Base-by-base conservation (phyloP, 2,113 vertebrate species). In the Pterocles orientalis region DNA sequence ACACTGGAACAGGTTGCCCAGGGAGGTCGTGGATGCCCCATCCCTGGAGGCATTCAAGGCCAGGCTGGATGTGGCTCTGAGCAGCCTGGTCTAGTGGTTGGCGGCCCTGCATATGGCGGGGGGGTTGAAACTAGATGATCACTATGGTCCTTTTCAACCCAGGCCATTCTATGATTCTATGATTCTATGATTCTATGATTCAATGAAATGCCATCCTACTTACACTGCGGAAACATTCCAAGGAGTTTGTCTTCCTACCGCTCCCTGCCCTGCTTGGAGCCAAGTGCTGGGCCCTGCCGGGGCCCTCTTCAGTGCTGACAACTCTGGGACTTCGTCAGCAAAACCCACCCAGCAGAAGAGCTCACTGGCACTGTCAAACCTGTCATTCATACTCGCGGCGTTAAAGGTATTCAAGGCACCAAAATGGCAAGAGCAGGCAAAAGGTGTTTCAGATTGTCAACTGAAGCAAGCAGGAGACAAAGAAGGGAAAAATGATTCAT, bases 281-380 rank as follows among this genome's bases (percentile, higher is more conserved):
- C 0, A 0, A 7, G 36, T 47, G 36, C 1, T 1, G 2, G 77
- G 61, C 14, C 18, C 34, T 79, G 21, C 25, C 0, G 0, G 12
- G 13, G 6, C 18, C 29, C 18, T 45, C 47, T 71, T 91, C 68
- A 39, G 28, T 4, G 1, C 31, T 33, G 39, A 41, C 14, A 57
- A 7, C 53, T 70, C 54, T 82, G 50, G 4, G 56, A 50, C 50
- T 48, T 14, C 48, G 51, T 68, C 79, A 80, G 77, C 70, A 86
- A 82, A 82, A 83, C 14, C 14, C 53, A 43, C 20, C 28, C 3
- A 3, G 25, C 14, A 68, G 61, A 91, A 81, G 47, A 80, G 12
- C 68, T 89, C 2, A 0, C 68, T 86, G 69, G 48, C 29, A 20
- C 53, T 62, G 53, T 56, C 65, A 80, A 82, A n/a, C 4, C 31